These are phyloP conservation scores for Leptopilina clavipes DNA, from an alignment of 1,140 invertebrate genomes.

Conservation along the genomic window DNA sequence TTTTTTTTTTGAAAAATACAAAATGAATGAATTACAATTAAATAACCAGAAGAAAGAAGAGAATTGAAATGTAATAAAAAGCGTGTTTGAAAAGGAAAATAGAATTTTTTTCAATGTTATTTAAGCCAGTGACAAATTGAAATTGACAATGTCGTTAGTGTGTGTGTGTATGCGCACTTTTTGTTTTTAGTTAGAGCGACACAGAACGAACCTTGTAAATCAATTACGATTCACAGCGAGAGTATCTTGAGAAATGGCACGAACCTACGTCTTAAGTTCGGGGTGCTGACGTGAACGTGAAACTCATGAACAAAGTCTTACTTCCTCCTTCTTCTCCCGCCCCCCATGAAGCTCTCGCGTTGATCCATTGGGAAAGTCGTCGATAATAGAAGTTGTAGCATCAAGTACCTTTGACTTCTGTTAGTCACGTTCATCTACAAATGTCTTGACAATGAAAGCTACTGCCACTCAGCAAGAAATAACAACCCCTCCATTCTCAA, in stretches of 20 bases:
- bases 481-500: background rate
- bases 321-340: conserved; percentile 32
- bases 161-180: background rate
- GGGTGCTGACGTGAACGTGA: conserved; percentile 69
- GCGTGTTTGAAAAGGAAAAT: background rate
- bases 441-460: conserved; percentile 14
- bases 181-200: background rate
- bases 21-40: no score
- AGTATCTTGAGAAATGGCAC: conserved; percentile 66
- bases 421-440: conserved; percentile 14
- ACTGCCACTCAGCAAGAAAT: conserved; percentile 7
- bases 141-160: conserved; percentile 16
- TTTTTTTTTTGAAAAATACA: no score
- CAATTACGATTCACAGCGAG: conserved; percentile 68
- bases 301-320: conserved; percentile 65
- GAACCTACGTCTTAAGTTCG: conserved; percentile 67
- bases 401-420: conserved; percentile 34
- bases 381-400: conserved; percentile 64
- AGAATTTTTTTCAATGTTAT: background rate
- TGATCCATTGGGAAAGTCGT: conserved; percentile 53
- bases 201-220: conserved; percentile 67
- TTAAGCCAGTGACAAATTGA: background rate
- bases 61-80: no score
- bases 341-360: conserved; percentile 38
- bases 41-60: no score